These are phyloP conservation scores for Nothocercus nigrocapillus DNA, from an alignment of 2,113 vertebrate genomes.

Conservation along the genomic window DNA sequence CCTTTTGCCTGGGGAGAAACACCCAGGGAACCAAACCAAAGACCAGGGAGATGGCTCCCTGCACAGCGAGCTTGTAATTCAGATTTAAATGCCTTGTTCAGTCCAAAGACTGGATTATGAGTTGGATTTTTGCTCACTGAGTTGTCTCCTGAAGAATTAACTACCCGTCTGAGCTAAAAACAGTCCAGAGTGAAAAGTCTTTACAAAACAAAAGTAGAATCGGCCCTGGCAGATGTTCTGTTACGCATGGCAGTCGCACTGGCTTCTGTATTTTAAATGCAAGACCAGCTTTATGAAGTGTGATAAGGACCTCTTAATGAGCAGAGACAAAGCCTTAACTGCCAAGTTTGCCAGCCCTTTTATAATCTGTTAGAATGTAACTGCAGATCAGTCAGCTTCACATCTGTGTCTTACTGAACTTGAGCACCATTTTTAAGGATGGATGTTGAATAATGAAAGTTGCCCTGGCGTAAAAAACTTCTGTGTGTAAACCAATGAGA, in stretches of 20 bases:
- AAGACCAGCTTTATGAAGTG: not conserved
- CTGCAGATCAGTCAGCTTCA: constrained; percentile 8
- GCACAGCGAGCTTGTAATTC: not conserved
- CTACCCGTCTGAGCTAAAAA: not conserved
- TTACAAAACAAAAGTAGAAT: not conserved
- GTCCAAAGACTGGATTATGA: not conserved
- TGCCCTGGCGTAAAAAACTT: not conserved
- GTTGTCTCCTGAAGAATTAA: not conserved
- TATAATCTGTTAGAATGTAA: constrained; percentile 16
- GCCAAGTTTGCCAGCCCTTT: not conserved
- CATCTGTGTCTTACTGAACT: constrained; percentile 21
- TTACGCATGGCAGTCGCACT: not conserved
- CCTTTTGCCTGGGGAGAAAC: not conserved
- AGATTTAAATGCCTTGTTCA: not conserved
- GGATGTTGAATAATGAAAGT: constrained; percentile 20
- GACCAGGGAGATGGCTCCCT: not conserved
- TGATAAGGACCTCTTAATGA: not conserved
- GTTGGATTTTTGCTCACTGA: not conserved
- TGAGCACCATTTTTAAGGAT: not conserved
- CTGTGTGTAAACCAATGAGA: not conserved
- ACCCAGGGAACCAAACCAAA: not conserved
- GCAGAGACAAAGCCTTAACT: not conserved
- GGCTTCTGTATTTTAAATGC: constrained; percentile 14
- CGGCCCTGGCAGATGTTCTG: not conserved
- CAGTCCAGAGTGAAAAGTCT: not conserved